Evolutionary conservation across 1,140 invertebrate species (phyloP).

Genomic region (Drosophila kikkawai): DNA sequence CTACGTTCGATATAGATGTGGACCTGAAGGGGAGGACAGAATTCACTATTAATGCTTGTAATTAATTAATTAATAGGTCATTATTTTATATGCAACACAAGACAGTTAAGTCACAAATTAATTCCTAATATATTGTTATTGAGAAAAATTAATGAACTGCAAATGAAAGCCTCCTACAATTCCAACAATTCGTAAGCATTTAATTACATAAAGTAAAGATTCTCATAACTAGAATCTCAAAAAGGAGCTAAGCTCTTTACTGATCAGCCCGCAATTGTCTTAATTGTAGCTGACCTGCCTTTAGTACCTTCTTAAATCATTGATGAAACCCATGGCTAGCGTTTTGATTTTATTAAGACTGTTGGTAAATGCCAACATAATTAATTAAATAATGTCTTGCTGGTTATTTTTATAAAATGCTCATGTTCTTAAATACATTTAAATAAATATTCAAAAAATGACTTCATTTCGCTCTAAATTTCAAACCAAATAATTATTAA

Average conservation of each 20-base stretch:
- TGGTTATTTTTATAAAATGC: not conserved
- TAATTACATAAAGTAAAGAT: no score
- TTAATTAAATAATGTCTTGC: not conserved
- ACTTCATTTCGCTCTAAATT: not conserved
- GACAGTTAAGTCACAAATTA: no score
- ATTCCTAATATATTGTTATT: not conserved
- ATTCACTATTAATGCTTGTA: not conserved
- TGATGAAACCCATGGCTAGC: no score
- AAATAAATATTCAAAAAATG: not conserved
- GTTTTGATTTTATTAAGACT: no score
- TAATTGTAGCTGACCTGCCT: no score
- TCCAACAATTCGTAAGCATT: no score
- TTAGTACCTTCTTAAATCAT: no score
- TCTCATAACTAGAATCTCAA: no score
- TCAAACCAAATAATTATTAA: not conserved
- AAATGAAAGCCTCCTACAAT: not conserved
- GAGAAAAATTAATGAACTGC: not conserved
- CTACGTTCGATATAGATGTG: constrained; percentile 94
- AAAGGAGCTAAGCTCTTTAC: no score
- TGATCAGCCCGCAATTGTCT: no score
- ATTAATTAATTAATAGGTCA: not conserved
- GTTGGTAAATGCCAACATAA: no score
- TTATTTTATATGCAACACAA: not conserved
- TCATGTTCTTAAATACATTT: not conserved
- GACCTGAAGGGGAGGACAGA: constrained; percentile 86